A percentile compares a stretch with the other conserved stretches of the same genome.
Evolutionary conservation across 2,797 vertebrate genomes (phyloP).

Genomic region (Hemibagrus guttatus): DNA sequence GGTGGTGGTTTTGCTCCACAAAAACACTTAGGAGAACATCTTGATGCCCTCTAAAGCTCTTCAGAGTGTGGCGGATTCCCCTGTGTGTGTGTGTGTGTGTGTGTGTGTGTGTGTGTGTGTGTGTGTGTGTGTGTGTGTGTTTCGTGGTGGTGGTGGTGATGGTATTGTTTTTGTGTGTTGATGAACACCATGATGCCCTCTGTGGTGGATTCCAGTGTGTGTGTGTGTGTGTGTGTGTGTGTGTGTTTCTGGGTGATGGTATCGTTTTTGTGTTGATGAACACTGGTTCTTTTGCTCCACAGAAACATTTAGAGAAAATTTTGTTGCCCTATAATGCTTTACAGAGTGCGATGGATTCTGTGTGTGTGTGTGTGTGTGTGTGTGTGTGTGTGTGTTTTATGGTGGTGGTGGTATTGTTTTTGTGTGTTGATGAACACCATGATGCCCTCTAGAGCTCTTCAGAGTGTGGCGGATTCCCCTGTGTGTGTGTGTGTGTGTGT

Average conservation of each 20-base stretch:
- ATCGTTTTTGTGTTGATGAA: not conserved
- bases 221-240: slow-evolving; percentile 6
- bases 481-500: not conserved
- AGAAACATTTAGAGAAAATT: not conserved
- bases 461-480: no score
- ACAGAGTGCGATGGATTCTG: not conserved
- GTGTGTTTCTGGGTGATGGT: not conserved
- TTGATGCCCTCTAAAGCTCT: no score
- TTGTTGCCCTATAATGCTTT: not conserved
- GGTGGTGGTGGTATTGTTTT: not conserved
- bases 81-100: not conserved
- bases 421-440: not conserved
- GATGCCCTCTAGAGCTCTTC: no score
- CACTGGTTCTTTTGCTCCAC: not conserved
- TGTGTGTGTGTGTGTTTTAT: not conserved
- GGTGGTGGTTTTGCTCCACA: not conserved
- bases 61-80: no score
- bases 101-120: not conserved
- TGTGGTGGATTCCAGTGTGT: not conserved
- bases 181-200: not conserved
- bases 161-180: not conserved
- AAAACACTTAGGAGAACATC: no score
- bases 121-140: not conserved
- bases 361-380: slow-evolving; percentile 6
- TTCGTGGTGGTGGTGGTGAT: no score